Percentiles rank a stretch among this genome's conserved stretches.
Evolutionary conservation across 2,888 invertebrate species (phyloP).

Genomic region (Pteria penguin): DNA sequence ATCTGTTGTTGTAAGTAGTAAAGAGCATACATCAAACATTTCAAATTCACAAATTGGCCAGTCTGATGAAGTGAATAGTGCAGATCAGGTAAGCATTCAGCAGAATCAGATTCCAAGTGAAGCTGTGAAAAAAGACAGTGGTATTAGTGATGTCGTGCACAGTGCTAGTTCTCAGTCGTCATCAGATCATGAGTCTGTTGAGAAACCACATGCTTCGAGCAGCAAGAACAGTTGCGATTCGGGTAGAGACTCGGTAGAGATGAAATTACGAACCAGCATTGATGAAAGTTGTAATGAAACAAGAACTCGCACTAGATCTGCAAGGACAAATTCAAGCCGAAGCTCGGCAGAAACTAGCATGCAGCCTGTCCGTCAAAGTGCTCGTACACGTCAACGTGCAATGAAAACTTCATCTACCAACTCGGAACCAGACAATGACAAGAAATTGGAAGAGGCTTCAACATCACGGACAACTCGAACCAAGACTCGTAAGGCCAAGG

Average conservation of each 20-base stretch:
- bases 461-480: conserved; percentile 29
- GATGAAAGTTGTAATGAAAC: conserved; percentile 14
- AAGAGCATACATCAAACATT: too few relatives aligned
- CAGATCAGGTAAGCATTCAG: too few relatives aligned
- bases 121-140: conserved; percentile 17
- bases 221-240: too few relatives aligned
- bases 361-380: conserved; percentile 29
- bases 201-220: too few relatives aligned
- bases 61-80: too few relatives aligned
- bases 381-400: conserved; percentile 32
- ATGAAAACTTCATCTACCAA: neutral
- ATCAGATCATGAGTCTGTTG: too few relatives aligned
- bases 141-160: conserved; percentile 11
- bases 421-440: neutral
- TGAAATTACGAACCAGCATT: conserved; percentile 2
- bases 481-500: conserved; percentile 30
- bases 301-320: conserved; percentile 43
- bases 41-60: too few relatives aligned
- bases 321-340: neutral
- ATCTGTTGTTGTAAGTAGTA: too few relatives aligned
- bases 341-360: neutral
- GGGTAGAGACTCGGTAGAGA: neutral
- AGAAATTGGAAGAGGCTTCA: neutral
- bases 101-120: too few relatives aligned
- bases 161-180: too few relatives aligned